Percentiles rank a stretch among this genome's conserved stretches.
phyloP scores from a whole-genome alignment of 2,113 vertebrate species.

The Gasterosteus aculeatus region DNA sequence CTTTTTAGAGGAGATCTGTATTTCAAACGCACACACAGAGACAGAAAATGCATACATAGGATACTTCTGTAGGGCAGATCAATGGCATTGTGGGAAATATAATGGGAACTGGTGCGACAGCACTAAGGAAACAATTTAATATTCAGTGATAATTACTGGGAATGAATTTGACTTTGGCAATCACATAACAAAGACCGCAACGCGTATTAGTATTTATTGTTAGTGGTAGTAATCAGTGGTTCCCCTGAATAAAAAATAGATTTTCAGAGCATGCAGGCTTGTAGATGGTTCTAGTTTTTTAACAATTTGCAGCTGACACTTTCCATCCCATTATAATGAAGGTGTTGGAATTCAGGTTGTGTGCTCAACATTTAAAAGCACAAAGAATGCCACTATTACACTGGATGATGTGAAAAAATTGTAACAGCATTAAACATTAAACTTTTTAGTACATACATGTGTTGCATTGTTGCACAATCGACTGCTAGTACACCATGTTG shows the following conservation, averaged over 20 bases:
- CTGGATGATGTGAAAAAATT: too few relatives aligned
- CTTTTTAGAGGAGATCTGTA: conserved; percentile 5
- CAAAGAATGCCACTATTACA: too few relatives aligned
- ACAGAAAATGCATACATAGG: neutral
- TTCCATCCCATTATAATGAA: neutral
- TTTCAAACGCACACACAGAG: conserved; percentile 4
- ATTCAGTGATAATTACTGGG: conserved; percentile 11
- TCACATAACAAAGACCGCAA: neutral
- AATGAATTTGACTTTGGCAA: neutral
- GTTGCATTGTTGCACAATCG: too few relatives aligned
- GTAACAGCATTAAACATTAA: too few relatives aligned
- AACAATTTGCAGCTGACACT: neutral
- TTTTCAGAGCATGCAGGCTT: neutral
- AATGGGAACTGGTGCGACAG: neutral
- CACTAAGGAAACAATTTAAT: neutral
- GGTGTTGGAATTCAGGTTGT: neutral
- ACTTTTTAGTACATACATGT: too few relatives aligned
- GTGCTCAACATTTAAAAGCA: neutral
- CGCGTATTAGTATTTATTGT: neutral
- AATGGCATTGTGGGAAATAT: conserved; percentile 17
- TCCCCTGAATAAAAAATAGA: neutral
- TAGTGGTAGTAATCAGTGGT: neutral
- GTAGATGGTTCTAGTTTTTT: neutral
- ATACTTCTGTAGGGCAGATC: neutral
- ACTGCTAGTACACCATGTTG: too few relatives aligned